These are phyloP conservation scores for Zosterops hypoxanthus DNA, from an alignment of 2,113 vertebrate genomes.

Conservation along the genomic window DNA sequence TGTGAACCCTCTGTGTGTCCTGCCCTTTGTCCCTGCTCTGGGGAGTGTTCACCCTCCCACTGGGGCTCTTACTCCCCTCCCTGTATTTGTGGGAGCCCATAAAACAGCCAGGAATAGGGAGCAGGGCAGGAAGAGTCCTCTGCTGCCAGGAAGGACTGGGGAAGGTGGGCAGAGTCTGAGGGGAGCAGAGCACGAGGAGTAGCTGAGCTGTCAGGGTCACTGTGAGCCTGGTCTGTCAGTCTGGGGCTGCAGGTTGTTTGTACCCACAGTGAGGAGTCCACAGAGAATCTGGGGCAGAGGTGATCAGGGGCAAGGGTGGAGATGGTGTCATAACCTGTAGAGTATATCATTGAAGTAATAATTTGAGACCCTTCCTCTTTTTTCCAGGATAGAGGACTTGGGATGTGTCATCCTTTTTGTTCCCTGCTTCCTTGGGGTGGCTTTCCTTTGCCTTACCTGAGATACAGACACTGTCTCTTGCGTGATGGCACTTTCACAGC, in stretches of 20 bases:
- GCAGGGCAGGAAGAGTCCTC: neutral
- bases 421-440: neutral
- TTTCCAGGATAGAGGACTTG: neutral
- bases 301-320: neutral
- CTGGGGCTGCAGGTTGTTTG: neutral
- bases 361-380: neutral
- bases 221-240: neutral
- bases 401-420: neutral
- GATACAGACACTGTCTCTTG: neutral
- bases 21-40: neutral
- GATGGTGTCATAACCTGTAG: neutral
- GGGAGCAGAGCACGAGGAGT: neutral
- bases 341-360: neutral
- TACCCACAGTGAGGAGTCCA: neutral
- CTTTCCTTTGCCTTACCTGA: slow-evolving; percentile 1
- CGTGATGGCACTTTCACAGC: neutral
- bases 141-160: neutral
- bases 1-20: slow-evolving; percentile 53
- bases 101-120: neutral
- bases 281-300: neutral
- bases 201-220: neutral
- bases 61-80: neutral
- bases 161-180: neutral
- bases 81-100: neutral
- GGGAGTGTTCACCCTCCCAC: neutral